Evolutionary conservation across 2,888 invertebrate species (phyloP), one percentile per base, ranked within the genome.

Genomic region (Watsonalla binaria): DNA sequence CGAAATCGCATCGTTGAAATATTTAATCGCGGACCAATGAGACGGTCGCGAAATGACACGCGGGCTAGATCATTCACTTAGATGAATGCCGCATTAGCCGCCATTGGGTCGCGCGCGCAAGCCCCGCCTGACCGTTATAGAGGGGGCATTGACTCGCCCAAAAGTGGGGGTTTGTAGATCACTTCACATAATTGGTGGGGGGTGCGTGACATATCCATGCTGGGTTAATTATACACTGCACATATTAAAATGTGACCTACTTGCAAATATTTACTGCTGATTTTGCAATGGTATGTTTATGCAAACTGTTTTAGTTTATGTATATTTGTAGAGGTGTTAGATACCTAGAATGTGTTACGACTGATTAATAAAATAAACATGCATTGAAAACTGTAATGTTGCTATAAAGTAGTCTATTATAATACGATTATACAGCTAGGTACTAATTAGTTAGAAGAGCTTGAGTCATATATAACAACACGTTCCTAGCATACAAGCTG

Each of bases 121-220:
- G 88, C 90, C 84, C 78, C 90, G 90, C 90, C 90, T 88, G 86
- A 86, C 89, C 87, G 90, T 88, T 87, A 88, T 75, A 83, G 84
- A 80, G 88, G 53, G 87, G 88, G 88, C 84, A 86, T 66, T 83
- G 83, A 82, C 84, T 82, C 82, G 72, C 82, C 78, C 72, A 76
- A 82, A 84, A 85, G 86, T 81, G 89, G 89, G 89, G 88, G 75
- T 83, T 82, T 79, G 76, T 86, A 77, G 85, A 83, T 81, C 86
- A 85, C 68, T 69, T 51, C 64, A 49, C 57, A 58, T 64, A 61
- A 61, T 70, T 68, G 74, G 75, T 73, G 79, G 82, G 82, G 78
- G 80, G 76, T 69, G 75, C 70, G 82, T 84, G 83, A 83, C 86
- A 86, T 84, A 82, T 84, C 76, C 82, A 85, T 84, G 76, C 74